Conservation (phyloP, 2,888 invertebrate genomes). For the Antheraea assamensis region DNA sequence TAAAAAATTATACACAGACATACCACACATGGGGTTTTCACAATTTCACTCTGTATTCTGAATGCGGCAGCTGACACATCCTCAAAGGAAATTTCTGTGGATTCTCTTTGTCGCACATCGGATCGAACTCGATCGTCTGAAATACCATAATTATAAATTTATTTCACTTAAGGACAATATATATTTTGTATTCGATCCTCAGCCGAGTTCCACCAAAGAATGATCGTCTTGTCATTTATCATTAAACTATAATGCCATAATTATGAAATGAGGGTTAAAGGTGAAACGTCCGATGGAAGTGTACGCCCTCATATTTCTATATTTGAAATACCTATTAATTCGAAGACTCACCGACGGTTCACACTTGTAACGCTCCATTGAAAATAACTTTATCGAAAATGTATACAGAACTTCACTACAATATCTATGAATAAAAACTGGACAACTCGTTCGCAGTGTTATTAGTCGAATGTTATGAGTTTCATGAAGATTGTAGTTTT, state of each 20-base stretch:
- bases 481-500: slow-evolving; percentile 5
- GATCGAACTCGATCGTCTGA: slow-evolving; percentile 73
- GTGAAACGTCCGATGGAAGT: slow-evolving; percentile 30
- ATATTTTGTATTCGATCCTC: slow-evolving; percentile 26
- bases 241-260: slow-evolving; percentile 30
- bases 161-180: slow-evolving; percentile 24
- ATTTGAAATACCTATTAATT: background rate
- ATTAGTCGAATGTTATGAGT: slow-evolving; percentile 5
- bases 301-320: slow-evolving; percentile 7
- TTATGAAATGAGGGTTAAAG: slow-evolving; percentile 44
- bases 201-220: slow-evolving; percentile 34
- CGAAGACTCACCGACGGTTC: slow-evolving; percentile 45
- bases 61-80: slow-evolving; percentile 95
- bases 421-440: background rate
- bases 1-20: slow-evolving; percentile 43
- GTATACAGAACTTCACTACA: background rate
- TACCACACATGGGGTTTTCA: slow-evolving; percentile 94
- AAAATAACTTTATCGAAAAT: slow-evolving; percentile 7
- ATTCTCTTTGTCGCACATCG: slow-evolving; percentile 85
- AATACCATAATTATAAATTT: slow-evolving; percentile 58
- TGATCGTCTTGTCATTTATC: slow-evolving; percentile 36
- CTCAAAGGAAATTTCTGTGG: slow-evolving; percentile 90
- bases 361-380: slow-evolving; percentile 53
- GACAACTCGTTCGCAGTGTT: slow-evolving; percentile 8
- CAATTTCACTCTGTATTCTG: slow-evolving; percentile 91